Conservation (phyloP, 1,140 invertebrate species). For the Brachionus asplanchnoidis region DNA sequence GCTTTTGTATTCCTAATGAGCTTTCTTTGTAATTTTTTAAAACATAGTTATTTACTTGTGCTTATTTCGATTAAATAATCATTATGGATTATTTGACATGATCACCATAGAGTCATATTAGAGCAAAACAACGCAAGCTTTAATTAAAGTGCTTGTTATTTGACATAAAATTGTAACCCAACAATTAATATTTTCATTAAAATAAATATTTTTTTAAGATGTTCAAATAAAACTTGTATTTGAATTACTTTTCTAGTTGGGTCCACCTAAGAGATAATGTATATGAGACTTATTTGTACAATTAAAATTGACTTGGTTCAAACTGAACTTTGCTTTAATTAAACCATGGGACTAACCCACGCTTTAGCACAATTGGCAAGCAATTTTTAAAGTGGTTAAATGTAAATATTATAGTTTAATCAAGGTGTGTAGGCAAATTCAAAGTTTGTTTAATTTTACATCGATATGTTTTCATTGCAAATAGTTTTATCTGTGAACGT, state of each 20-base stretch:
- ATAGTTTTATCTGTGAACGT: neutral
- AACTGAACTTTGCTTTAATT: neutral
- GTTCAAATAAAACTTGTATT: neutral
- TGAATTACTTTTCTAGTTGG: neutral
- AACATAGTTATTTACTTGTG: neutral
- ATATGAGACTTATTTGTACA: neutral
- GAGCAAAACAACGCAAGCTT: neutral
- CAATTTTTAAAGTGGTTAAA: neutral
- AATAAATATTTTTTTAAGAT: conserved; percentile 8
- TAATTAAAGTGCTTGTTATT: neutral
- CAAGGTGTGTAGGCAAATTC: neutral
- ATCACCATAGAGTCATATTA: neutral
- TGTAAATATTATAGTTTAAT: neutral
- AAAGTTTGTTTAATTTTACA: neutral
- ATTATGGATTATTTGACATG: conserved; percentile 25
- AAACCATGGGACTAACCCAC: neutral
- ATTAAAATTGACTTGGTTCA: neutral
- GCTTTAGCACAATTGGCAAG: neutral
- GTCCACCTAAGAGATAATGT: neutral
- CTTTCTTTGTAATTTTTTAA: neutral
- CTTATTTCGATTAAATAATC: conserved; percentile 25
- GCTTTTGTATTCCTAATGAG: neutral
- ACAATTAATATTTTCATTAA: conserved; percentile 21
- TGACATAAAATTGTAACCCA: neutral
- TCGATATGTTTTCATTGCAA: neutral